Evolutionary conservation across 2,797 vertebrate genomes (phyloP).

Genomic region (Vipera ursinii): DNA sequence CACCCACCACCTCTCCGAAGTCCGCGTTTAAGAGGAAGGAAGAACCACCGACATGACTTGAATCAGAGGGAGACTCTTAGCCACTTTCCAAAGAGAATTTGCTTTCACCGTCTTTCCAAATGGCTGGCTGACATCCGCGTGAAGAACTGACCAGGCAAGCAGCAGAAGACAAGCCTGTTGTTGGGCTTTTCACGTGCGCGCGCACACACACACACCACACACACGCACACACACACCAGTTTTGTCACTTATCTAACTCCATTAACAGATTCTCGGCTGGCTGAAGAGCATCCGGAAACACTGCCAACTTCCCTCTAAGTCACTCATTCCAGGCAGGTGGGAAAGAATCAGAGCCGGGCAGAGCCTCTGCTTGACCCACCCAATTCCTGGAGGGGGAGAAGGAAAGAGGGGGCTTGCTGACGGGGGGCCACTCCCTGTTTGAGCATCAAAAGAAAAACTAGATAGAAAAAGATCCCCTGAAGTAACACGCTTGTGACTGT

Average conservation of each 20-base stretch:
- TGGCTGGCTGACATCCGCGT: neutral
- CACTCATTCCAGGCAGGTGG: neutral
- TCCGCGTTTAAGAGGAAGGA: neutral
- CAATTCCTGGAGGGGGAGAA: neutral
- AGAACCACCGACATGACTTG: neutral
- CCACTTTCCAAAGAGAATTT: neutral
- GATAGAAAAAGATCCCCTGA: neutral
- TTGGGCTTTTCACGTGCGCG: too few relatives aligned
- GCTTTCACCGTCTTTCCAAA: neutral
- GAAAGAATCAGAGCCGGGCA: neutral
- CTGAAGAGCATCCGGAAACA: neutral
- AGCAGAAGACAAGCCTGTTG: neutral
- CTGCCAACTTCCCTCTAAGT: neutral
- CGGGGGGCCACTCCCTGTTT: neutral
- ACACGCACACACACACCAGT: neutral
- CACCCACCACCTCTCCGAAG: neutral
- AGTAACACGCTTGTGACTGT: neutral
- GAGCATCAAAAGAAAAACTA: neutral
- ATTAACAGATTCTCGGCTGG: neutral
- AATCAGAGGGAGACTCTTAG: neutral
- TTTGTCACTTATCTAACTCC: neutral
- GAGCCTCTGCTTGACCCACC: neutral
- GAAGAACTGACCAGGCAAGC: neutral
- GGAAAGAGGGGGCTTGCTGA: neutral
- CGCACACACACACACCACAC: neutral